These are phyloP conservation scores for Saccostrea glomerata DNA, from an alignment of 1,140 invertebrate species.

Conservation along the genomic window DNA sequence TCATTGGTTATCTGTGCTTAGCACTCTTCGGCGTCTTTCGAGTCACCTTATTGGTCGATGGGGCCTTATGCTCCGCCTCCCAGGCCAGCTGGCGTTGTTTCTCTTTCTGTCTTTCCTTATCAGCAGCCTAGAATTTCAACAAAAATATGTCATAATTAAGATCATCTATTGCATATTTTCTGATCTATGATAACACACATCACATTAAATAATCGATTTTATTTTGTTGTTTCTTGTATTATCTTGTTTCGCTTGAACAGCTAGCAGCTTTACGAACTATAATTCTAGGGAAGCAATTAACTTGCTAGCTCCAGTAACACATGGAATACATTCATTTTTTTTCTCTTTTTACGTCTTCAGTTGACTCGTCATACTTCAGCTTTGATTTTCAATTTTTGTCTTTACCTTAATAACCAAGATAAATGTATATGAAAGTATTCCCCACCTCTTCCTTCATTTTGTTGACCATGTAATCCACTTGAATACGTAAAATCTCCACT, in stretches of 20 bases:
- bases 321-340: too few relatives aligned
- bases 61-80: constrained; percentile 57
- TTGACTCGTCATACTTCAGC: too few relatives aligned
- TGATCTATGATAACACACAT: background rate
- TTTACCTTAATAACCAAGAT: background rate
- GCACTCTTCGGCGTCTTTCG: background rate
- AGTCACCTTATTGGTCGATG: background rate
- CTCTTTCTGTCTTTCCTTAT: constrained; percentile 67
- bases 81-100: constrained; percentile 69
- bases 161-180: too few relatives aligned
- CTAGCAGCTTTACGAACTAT: too few relatives aligned
- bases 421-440: background rate
- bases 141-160: background rate
- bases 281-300: too few relatives aligned
- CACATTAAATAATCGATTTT: background rate
- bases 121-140: constrained; percentile 63
- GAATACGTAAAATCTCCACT: constrained; percentile 58
- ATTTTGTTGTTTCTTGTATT: too few relatives aligned
- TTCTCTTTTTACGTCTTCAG: too few relatives aligned
- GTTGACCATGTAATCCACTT: constrained; percentile 69
- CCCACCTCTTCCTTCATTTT: constrained; percentile 60
- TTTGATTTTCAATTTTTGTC: too few relatives aligned
- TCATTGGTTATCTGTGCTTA: background rate
- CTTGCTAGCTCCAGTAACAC: too few relatives aligned
- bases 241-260: too few relatives aligned